A percentile compares a stretch with the other conserved stretches of the same genome.
Conservation (phyloP, 2,888 invertebrate species). For the Alcis repandata region DNA sequence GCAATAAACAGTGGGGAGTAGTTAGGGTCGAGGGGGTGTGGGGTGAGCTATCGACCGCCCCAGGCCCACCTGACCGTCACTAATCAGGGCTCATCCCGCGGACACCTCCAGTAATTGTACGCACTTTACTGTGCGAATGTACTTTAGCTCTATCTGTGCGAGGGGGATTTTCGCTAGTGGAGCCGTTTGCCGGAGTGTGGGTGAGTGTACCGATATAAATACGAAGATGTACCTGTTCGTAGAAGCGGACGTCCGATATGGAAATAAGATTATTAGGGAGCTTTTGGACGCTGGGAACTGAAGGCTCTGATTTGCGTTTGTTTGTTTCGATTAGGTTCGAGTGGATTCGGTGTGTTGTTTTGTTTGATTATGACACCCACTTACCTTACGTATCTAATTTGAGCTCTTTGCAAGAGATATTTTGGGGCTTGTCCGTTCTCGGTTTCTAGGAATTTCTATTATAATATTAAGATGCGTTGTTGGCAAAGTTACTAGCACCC, state of each 20-base stretch:
- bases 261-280: slow-evolving; percentile 61
- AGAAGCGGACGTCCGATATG: slow-evolving; percentile 55
- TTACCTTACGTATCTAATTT: not conserved
- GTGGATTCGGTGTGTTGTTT: slow-evolving; percentile 14
- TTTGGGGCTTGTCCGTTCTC: not conserved
- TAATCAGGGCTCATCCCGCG: slow-evolving; percentile 86
- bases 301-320: slow-evolving; percentile 34
- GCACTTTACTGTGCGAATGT: slow-evolving; percentile 69
- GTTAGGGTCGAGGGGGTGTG: slow-evolving; percentile 67
- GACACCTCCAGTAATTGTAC: slow-evolving; percentile 84
- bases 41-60: slow-evolving; percentile 73
- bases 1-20: slow-evolving; percentile 81
- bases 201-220: slow-evolving; percentile 45
- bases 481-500: not conserved
- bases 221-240: slow-evolving; percentile 37
- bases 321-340: slow-evolving; percentile 37
- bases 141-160: slow-evolving; percentile 53
- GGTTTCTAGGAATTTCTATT: not conserved
- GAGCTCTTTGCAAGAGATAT: not conserved
- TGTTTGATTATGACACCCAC: slow-evolving; percentile 6
- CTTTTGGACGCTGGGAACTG: slow-evolving; percentile 56
- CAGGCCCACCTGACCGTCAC: slow-evolving; percentile 84
- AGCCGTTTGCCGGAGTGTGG: slow-evolving; percentile 47
- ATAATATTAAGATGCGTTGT: not conserved
- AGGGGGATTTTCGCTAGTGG: slow-evolving; percentile 41